Base-by-base conservation (phyloP, 2,888 invertebrate species). In the Graphium colonna region DNA sequence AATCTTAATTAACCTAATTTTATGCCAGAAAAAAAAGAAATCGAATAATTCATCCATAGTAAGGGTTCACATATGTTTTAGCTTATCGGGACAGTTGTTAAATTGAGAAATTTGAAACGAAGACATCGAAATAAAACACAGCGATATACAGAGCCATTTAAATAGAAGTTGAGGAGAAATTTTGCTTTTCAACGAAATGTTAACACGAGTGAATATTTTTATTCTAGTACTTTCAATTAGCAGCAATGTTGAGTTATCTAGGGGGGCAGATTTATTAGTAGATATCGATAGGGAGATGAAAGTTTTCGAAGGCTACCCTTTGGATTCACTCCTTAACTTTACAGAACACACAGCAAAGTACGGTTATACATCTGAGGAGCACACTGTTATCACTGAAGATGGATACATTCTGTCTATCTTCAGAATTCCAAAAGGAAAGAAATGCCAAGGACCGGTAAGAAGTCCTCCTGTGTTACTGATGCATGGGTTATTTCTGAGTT, bases 401-500 rank as follows among this genome's bases (percentile, higher is more conserved):
- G 83, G 82, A 39, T 84, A 82, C 42, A 51, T 81, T 7, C 55
- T 84, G 10, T 76, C 71, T 0, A 55, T 79, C 41, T 81, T 48
- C 16, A 39, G 51, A 10, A 51, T 51, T 17, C n/a, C 41, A 2
- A 28, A 12, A 8, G 18, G 44, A 1, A 45, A 13, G 12, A 48
- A 40, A 1, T 17, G 79, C 51, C 21, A 59, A 0, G 54, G 61
- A 5, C 54, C 48, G n/a, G 55, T 60, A 18, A 68, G 59, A 18
- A 57, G 59, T 10, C 69, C 74, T 0, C 84, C 85, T 0, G 79
- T 83, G 8, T 47, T 86, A 2, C 66, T 85, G 13, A 77, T 82
- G 77, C 85, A 83, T 54, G 85, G 85, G 0, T 61, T 85, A 0
- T 70, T 84, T 0, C 72, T 73, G 41, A 81, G 79, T 47, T 71